These are phyloP conservation scores for Yponomeuta cagnagella DNA, from an alignment of 2,888 invertebrate species.

Conservation along the genomic window DNA sequence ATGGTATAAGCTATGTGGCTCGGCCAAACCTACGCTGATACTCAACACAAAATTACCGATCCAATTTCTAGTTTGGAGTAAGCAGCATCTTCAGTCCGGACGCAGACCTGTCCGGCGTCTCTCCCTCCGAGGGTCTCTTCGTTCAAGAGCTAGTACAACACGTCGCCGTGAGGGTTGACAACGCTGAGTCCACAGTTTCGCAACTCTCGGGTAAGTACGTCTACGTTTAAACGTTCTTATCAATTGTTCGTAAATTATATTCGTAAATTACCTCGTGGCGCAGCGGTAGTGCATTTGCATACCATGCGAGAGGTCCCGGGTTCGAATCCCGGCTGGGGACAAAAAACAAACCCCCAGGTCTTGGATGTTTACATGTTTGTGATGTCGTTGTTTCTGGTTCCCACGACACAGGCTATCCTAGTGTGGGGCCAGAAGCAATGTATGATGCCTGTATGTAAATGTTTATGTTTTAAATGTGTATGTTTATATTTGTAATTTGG, in stretches of 20 bases:
- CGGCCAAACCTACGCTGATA: background rate
- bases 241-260: background rate
- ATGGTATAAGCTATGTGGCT: background rate
- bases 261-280: too few relatives aligned
- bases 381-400: too few relatives aligned
- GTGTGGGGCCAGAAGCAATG: too few relatives aligned
- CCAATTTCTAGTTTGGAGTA: constrained; percentile 67
- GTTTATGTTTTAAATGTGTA: too few relatives aligned
- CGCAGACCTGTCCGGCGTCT: constrained; percentile 76
- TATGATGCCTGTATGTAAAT: too few relatives aligned
- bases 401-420: too few relatives aligned
- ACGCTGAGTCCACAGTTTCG: constrained; percentile 63
- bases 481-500: background rate
- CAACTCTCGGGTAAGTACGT: constrained; percentile 56
- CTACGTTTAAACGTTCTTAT: background rate
- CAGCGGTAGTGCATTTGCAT: too few relatives aligned
- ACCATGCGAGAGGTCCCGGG: too few relatives aligned
- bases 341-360: too few relatives aligned
- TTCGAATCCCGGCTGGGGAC: too few relatives aligned
- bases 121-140: constrained; percentile 76
- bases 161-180: constrained; percentile 78
- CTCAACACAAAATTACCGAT: background rate
- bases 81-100: constrained; percentile 76
- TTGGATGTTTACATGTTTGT: too few relatives aligned
- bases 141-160: constrained; percentile 81